These are phyloP conservation scores for Globodera rostochiensis DNA, from an alignment of 1,140 invertebrate genomes.

Conservation along the genomic window DNA sequence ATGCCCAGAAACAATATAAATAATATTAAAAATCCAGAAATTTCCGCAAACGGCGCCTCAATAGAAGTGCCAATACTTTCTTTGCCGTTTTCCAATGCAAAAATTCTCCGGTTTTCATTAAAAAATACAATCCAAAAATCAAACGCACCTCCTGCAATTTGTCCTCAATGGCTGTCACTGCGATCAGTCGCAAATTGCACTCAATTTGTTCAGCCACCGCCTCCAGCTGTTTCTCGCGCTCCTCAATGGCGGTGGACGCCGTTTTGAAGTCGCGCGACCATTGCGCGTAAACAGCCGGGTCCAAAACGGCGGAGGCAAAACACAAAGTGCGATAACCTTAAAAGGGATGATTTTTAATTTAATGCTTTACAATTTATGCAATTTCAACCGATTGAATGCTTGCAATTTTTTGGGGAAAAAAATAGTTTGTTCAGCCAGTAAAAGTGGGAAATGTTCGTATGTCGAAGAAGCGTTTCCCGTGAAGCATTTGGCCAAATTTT, in stretches of 20 bases:
- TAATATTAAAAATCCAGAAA: no score
- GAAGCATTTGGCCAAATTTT: neutral
- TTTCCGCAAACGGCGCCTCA: no score
- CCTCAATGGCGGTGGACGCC: slow-evolving; percentile 75
- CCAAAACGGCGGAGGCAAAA: slow-evolving; percentile 80
- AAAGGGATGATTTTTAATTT: neutral
- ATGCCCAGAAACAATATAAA: no score
- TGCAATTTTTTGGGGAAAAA: neutral
- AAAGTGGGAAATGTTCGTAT: neutral
- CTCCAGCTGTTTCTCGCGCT: slow-evolving; percentile 79
- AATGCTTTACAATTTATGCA: neutral
- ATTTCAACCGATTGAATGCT: no score
- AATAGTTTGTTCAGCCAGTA: no score
- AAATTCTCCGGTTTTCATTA: no score
- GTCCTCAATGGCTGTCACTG: slow-evolving; percentile 94
- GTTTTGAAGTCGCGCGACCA: slow-evolving; percentile 82
- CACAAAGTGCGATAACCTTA: slow-evolving; percentile 78
- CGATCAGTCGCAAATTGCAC: slow-evolving; percentile 79
- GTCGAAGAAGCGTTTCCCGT: neutral
- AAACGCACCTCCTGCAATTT: slow-evolving; percentile 79
- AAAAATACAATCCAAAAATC: no score
- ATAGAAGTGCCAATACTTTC: no score
- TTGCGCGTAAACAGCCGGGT: slow-evolving; percentile 74
- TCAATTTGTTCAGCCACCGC: slow-evolving; percentile 84
- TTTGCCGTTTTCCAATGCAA: no score